Base-by-base conservation (phyloP, 2,113 vertebrate genomes). In the Nothocercus nigrocapillus region DNA sequence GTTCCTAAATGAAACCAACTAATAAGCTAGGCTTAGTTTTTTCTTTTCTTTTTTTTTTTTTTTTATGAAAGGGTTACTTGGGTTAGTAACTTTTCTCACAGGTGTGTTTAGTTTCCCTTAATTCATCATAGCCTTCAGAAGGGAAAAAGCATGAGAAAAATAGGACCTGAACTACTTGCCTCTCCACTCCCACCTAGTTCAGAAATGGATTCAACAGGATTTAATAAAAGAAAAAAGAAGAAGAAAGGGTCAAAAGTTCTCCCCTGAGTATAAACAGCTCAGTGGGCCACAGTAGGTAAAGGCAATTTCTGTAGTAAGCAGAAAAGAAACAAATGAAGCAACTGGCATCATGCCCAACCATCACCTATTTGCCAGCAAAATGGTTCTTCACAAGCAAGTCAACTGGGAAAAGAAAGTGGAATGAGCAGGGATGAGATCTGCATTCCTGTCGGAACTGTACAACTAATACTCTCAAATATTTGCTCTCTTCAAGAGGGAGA, bases 21-120 rank as follows among this genome's bases (percentile, higher is more conserved):
- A 95, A 97, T 94, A 97, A 95, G 84, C 53, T 81, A 92, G 82
- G 42, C 45, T 90, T 89, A 79, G 5, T 56, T 40, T 83, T 90
- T 94, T 95, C 91, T 72, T 47, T 20, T 47, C 20, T 47, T 47
- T 47, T 36, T n/a, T n/a, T 95, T 92, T 72, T 47, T 20, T 47
- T 47, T 47, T 47, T 47, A 20, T 91, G 11, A 94, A 95, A 95
- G 54, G 13, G 44, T 92, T 86, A 6, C 44, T 93, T 44, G 5
- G 19, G 95, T 47, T 47, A 20, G 47, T 93, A 94, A 89, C 54
- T 79, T 93, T 88, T 95, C 70, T 95, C 70, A 62, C 68, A 91
- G 86, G 84, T 54, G 25, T 30, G 1, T 20, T 36, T 92, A 34
- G 20, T 91, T 90, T 91, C 89, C 78, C 87, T 58, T 80, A 85